Conservation (phyloP, 2,113 vertebrate genomes). For the Coracopsis vasa region DNA sequence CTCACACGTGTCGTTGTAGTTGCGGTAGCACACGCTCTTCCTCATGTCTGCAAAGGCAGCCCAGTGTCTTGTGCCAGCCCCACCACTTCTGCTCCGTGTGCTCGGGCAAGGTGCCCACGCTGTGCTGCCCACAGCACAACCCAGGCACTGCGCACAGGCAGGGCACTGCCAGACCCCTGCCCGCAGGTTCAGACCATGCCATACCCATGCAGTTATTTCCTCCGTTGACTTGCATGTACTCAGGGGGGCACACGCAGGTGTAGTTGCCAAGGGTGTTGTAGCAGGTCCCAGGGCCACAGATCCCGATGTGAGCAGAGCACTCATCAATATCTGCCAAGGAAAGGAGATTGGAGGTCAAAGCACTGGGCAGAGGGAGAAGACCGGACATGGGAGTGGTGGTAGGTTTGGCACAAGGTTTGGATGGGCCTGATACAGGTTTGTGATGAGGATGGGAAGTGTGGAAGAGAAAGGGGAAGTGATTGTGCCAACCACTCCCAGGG, state of each 20-base stretch:
- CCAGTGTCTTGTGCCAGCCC: neutral
- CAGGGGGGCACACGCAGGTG: constrained; percentile 90
- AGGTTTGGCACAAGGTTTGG: neutral
- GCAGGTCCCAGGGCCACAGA: constrained; percentile 91
- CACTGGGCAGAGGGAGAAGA: rapidly evolving
- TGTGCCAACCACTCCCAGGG: neutral
- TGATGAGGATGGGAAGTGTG: neutral
- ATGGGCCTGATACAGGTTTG: neutral
- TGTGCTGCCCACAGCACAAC: neutral
- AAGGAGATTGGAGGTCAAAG: neutral
- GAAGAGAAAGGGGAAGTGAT: neutral
- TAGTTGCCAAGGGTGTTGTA: constrained; percentile 95
- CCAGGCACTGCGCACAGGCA: neutral
- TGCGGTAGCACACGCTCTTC: constrained; percentile 90
- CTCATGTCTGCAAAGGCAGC: constrained; percentile 81
- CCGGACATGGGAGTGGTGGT: rapidly evolving
- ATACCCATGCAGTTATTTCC: constrained; percentile 94
- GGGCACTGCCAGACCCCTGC: neutral
- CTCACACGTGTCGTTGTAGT: constrained; percentile 89
- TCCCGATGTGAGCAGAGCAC: constrained; percentile 84
- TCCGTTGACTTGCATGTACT: constrained; percentile 94
- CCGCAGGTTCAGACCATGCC: neutral
- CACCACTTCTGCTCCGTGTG: neutral
- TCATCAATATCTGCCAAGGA: constrained; percentile 85
- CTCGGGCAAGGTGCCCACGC: neutral